Conservation (phyloP, 2,888 invertebrate genomes). For the Volucella bombylans region DNA sequence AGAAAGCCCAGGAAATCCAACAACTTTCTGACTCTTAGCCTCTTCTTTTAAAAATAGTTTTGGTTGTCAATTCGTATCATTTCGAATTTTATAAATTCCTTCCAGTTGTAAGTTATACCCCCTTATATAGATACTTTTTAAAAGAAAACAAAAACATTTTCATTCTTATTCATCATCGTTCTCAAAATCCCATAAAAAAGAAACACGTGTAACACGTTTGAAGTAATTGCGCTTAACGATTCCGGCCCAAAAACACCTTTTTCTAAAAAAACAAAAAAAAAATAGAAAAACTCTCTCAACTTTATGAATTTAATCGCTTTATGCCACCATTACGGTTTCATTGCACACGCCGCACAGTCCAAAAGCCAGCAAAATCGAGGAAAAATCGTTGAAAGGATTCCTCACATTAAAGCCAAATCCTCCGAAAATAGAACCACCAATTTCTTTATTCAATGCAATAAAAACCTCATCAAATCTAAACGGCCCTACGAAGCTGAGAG, state of each 20-base stretch:
- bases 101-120: too few relatives aligned
- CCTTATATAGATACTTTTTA: too few relatives aligned
- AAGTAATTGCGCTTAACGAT: background rate
- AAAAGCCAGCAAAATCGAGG: background rate
- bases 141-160: too few relatives aligned
- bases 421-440: slow-evolving; percentile 37
- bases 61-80: too few relatives aligned
- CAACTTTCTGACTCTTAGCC: too few relatives aligned
- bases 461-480: slow-evolving; percentile 41
- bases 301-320: slow-evolving; percentile 15
- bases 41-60: too few relatives aligned
- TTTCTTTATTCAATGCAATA: slow-evolving; percentile 43
- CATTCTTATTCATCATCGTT: too few relatives aligned
- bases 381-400: slow-evolving; percentile 18
- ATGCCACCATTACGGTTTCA: slow-evolving; percentile 3
- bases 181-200: background rate
- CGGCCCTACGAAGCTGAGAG: slow-evolving; percentile 17
- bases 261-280: too few relatives aligned
- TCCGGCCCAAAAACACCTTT: background rate
- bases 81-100: too few relatives aligned
- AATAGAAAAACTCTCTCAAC: background rate
- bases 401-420: slow-evolving; percentile 7
- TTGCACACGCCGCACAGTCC: slow-evolving; percentile 1
- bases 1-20: too few relatives aligned
- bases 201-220: background rate